Conservation (phyloP, 2,888 invertebrate genomes). For the Parascotia fuliginaria region DNA sequence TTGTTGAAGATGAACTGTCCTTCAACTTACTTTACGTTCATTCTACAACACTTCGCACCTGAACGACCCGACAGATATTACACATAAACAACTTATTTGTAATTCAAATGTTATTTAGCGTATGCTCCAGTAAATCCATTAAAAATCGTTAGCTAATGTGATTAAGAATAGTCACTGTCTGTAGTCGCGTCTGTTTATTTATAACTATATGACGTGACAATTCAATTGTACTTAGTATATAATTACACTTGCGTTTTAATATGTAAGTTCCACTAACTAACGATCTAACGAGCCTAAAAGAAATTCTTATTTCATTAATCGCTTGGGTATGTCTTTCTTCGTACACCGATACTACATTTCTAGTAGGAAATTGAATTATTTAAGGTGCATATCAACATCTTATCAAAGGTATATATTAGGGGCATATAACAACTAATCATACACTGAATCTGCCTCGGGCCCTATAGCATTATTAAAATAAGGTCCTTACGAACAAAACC, state of each 20-base stretch:
- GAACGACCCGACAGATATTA: constrained; percentile 32
- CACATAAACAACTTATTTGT: constrained; percentile 37
- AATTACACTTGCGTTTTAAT: not conserved
- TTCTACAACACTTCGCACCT: constrained; percentile 35
- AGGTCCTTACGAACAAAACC: too few relatives aligned
- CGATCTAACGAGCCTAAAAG: too few relatives aligned
- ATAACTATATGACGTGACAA: not conserved
- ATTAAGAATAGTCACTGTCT: constrained; percentile 28
- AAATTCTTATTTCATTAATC: too few relatives aligned
- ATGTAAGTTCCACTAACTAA: too few relatives aligned
- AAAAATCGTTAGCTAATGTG: constrained; percentile 25
- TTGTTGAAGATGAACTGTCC: constrained; percentile 44
- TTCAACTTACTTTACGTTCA: constrained; percentile 51
- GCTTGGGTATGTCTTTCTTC: too few relatives aligned
- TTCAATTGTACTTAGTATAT: not conserved
- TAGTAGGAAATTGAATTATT: too few relatives aligned
- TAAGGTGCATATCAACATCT: too few relatives aligned
- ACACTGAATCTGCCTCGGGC: too few relatives aligned
- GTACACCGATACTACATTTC: too few relatives aligned
- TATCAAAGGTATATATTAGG: too few relatives aligned
- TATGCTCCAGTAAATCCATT: constrained; percentile 43
- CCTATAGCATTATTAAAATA: too few relatives aligned
- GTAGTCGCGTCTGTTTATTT: constrained; percentile 15
- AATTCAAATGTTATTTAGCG: constrained; percentile 42
- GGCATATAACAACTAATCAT: too few relatives aligned